phyloP scores from a whole-genome alignment of 2,113 vertebrate species.

The Reinhardtius hippoglossoides region DNA sequence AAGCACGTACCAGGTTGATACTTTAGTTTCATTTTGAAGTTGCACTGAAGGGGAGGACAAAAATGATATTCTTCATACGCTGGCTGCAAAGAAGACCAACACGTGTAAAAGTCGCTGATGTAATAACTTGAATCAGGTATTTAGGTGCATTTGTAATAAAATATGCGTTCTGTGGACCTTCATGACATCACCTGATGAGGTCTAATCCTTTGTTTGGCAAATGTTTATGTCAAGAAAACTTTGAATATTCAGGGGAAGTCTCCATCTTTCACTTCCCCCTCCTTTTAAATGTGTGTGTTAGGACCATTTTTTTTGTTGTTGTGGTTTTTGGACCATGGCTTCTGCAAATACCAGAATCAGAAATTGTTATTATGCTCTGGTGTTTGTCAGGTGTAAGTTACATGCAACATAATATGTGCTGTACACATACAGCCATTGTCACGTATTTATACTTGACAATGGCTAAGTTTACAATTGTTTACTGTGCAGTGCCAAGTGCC shows the following conservation, averaged over 20 bases:
- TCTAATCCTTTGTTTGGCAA: constrained; percentile 15
- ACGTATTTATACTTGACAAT: constrained; percentile 18
- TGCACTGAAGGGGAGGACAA: neutral
- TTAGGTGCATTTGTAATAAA: neutral
- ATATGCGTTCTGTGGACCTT: neutral
- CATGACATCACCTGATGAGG: neutral
- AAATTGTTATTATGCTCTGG: neutral
- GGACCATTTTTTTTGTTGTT: no score
- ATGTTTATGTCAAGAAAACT: constrained; percentile 30
- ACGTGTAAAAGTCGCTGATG: neutral
- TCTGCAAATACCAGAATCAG: constrained; percentile 2
- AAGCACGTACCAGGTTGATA: no score
- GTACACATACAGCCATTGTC: neutral
- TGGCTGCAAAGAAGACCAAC: neutral
- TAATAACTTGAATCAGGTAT: constrained; percentile 7
- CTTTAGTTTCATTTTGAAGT: neutral
- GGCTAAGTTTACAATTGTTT: constrained; percentile 18
- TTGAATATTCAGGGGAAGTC: neutral
- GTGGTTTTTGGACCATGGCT: no score
- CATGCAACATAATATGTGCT: neutral
- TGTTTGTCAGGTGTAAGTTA: neutral
- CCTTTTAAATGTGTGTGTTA: constrained; percentile 19
- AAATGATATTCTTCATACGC: neutral
- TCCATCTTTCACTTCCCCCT: neutral
- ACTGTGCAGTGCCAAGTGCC: constrained; percentile 1